A percentile compares a stretch with the other conserved stretches of the same genome.
Evolutionary conservation across 2,888 invertebrate species (phyloP).

Genomic region (Drosophila limbata): DNA sequence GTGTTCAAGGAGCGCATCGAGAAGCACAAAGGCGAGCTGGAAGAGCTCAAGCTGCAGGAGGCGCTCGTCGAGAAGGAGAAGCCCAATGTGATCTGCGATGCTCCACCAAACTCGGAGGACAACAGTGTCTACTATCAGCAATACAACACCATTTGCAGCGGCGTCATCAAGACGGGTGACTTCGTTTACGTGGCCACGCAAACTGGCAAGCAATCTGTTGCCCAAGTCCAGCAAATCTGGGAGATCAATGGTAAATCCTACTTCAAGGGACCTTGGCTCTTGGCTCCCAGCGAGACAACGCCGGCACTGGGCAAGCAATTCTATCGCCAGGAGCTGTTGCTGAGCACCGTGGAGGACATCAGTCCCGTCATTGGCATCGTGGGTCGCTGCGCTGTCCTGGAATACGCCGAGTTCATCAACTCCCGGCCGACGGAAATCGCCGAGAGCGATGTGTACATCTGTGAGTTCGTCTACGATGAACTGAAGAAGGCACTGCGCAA

Average conservation of each 20-base stretch:
- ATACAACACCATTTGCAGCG: constrained; percentile 93
- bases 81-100: constrained; percentile 92
- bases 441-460: constrained; percentile 96
- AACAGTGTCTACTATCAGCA: constrained; percentile 97
- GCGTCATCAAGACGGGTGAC: constrained; percentile 95
- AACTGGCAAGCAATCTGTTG: constrained; percentile 95
- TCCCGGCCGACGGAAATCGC: constrained; percentile 97
- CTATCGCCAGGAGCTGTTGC: constrained; percentile 96
- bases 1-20: constrained; percentile 96
- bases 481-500: constrained; percentile 90
- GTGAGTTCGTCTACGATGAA: constrained; percentile 96
- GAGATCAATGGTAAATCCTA: constrained; percentile 95
- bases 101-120: constrained; percentile 89
- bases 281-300: constrained; percentile 94
- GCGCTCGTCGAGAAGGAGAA: constrained; percentile 94
- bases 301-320: constrained; percentile 92
- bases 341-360: constrained; percentile 96
- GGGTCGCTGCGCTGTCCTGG: constrained; percentile 95
- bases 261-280: constrained; percentile 97
- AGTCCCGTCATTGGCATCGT: constrained; percentile 96
- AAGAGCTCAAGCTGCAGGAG: constrained; percentile 93
- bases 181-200: constrained; percentile 97
- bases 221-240: constrained; percentile 98
- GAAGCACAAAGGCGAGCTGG: constrained; percentile 95
- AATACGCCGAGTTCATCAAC: constrained; percentile 94